Base-by-base conservation (phyloP, 1,140 invertebrate genomes). In the Elysia chlorotica region DNA sequence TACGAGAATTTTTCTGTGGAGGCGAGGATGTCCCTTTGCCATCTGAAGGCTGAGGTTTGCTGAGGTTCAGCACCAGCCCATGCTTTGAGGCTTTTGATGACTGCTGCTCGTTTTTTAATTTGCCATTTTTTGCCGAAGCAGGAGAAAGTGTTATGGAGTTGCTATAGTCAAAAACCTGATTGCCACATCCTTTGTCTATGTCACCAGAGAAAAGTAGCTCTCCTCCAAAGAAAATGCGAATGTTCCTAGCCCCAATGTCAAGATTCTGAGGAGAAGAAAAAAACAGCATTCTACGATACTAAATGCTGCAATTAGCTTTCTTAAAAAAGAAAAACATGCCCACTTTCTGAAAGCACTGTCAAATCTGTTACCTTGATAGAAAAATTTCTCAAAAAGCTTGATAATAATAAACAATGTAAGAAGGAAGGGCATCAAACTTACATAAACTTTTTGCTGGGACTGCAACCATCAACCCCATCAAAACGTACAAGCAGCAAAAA, bases 151-250 rank as follows among this genome's bases (percentile, higher is more conserved):
- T 86, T 83, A 19, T 75, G 78, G n/a, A n/a, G 66, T 79, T 80
- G 65, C 83, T 79, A 74, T 88, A 87, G 78, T 87, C 85, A 80
- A 86, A 87, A 25, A 87, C 81, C 65, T 87, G 85, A 38, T 88
- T 88, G n/a, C 87, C 87, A 81, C 87, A 88, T 17, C 86, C 87
- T 76, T 87, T 88, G 19, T 88, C 86, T 57, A 88, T 61, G 25
- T 81, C 72, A 6, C 85, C 86, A 75, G 78, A 76, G 76, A 78
- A 88, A 41, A 85, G 67, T 19, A 86, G 74, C 36, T 83, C 75
- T 21, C 79, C 81, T 31, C 78, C 81, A 48, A 86, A 73, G 76
- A 79, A 81, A 25, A 87, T 75, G n/a, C 78, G 65, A 3, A 84
- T 74, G 66, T 84, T 76, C 68, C 81, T 82, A 10, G 81, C 81